A percentile compares a stretch with the other conserved stretches of the same genome.
phyloP scores from a whole-genome alignment of 2,113 vertebrate genomes.

The Theropithecus gelada region DNA sequence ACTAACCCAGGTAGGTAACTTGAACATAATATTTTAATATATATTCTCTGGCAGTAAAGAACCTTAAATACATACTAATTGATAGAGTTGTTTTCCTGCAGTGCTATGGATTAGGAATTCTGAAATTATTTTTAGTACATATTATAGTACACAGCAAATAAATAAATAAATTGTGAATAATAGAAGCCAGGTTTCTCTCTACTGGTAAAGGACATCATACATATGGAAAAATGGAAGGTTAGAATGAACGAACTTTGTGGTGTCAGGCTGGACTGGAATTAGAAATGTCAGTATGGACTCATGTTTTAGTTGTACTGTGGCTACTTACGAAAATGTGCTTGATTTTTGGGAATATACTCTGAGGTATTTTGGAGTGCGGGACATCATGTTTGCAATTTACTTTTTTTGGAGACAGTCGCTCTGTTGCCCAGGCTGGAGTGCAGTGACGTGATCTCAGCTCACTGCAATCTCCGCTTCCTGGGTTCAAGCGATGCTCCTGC shows the following conservation, averaged over 20 bases:
- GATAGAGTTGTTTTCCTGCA: neutral
- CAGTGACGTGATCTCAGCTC: too few relatives aligned
- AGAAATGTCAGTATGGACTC: neutral
- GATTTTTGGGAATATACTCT: neutral
- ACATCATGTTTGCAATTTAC: neutral
- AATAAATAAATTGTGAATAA: neutral
- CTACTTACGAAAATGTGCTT: neutral
- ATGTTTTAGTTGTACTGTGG: neutral
- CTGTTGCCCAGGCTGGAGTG: too few relatives aligned
- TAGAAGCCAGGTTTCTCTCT: neutral
- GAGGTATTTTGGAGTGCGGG: neutral
- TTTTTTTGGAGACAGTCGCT: too few relatives aligned
- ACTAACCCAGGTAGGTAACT: neutral
- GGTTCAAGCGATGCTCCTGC: too few relatives aligned
- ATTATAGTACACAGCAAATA: neutral
- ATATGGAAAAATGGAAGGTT: neutral
- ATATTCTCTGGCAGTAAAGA: neutral
- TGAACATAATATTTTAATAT: neutral
- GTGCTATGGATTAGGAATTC: neutral
- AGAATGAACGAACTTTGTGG: neutral
- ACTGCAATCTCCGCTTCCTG: accelerated
- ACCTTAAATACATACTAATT: neutral
- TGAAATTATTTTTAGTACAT: neutral
- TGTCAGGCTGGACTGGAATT: neutral
- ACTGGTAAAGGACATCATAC: neutral